Base-by-base conservation (phyloP, 92 coral and sea anemone species). In the Palythoa grandis region DNA sequence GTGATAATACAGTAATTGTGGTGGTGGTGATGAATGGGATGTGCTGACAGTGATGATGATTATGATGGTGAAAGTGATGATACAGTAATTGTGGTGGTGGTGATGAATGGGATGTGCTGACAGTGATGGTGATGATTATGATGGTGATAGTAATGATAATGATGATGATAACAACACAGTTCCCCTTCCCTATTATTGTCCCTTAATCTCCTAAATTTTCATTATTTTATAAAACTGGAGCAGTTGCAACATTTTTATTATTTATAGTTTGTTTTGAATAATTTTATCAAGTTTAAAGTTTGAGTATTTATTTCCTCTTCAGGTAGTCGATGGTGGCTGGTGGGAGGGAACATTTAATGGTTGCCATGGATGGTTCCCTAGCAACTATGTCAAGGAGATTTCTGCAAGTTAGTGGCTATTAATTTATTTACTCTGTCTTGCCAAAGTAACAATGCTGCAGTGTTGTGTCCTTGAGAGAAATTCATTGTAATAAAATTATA, bases 261-360 rank as follows among this genome's bases (percentile, higher is more conserved):
- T 56, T 0, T 7, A 52, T 12, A 56, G 61, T 56, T 56, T 56
- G 19, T 56, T 56, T 2, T 16, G 29, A 19, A 12, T 11, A 65
- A 23, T 65, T 65, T 22, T 2, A 9, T n/a, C 29, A n/a, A 23
- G 4, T 29, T 24, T 2, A 15, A 29, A 11, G 13, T 69, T 37
- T 25, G 5, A 15, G 11, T n/a, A 3, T 5, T 69, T 12, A 12
- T 25, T 75, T 50, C 50, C 40, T 19, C 10, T 12, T 11, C 82
- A 96, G 99, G 98, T 92, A 8, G 98, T 96, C 13, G 99, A 96
- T 72, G 99, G 99, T 80, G 99, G 99, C 16, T 96, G 99, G 99
- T 96, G 99, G 99, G 99, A 96, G 89, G 99, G 99, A 12, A 95
- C 95, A 22, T 87, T 96, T 23, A 93, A 96, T 89, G 99, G 99